Evolutionary conservation across 2,888 invertebrate species (phyloP), one percentile per base, ranked within the genome.

Genomic region (Temnothorax ravouxi): DNA sequence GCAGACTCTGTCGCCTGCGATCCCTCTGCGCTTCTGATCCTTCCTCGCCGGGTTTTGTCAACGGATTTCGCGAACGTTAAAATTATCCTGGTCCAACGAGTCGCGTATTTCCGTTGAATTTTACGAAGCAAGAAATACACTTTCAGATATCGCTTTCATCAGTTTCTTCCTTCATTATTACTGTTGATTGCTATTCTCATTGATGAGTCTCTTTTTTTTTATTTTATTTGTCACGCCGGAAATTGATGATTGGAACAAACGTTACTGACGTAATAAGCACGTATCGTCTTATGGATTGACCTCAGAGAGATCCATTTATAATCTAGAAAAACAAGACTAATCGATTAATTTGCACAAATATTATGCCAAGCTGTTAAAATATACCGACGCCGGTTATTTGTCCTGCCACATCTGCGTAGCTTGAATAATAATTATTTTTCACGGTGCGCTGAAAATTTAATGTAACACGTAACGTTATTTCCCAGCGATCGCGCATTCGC

Each of bases 261-360:
- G 18, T n/a, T n/a, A 15, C 6, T 21, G 71, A 54, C 29, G 25
- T 59, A 72, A 59, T 41, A 13, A 74, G 11, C 38, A 47, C 15
- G 6, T n/a, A 38, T 44, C 15, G 38, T 11, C 13, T 74, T 21
- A 1, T 15, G 9, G n/a, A 29, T 29, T 61, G 13, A 75, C n/a
- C 44, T n/a, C n/a, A 29, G n/a, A 44, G n/a, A 44, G n/a, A 29
- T 44, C 13, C 47, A 15, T 62, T 21, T 62, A 18, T 18, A 41
- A 72, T 34, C 25, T 2, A 5, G 9, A 8, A 44, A 72, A 72
- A 72, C 25, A 47, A 62, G 25, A 41, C 41, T 59, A 18, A 72
- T 71, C 29, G 25, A 77, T 54, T 54, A 69, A 25, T 52, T 41
- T 44, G 15, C 9, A n/a, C 38, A 52, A 54, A 47, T 69, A n/a